phyloP scores from a whole-genome alignment of 1,140 invertebrate genomes.

The Aphidius gifuensis region DNA sequence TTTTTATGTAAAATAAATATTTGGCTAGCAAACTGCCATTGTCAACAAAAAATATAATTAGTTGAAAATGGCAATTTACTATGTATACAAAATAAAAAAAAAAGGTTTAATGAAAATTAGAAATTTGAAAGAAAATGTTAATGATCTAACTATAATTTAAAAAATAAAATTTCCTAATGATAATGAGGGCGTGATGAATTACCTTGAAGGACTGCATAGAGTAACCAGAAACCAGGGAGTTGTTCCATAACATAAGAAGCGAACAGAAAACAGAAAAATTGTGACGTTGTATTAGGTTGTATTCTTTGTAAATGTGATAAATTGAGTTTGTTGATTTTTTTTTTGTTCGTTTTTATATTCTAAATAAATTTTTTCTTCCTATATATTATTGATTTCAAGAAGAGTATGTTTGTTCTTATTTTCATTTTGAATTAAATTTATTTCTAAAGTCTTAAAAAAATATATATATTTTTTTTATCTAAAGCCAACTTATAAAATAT shows the following conservation, averaged over 20 bases:
- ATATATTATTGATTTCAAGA: not conserved
- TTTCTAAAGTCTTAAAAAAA: too few species aligned
- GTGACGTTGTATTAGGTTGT: slow-evolving; percentile 43
- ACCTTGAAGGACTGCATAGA: slow-evolving; percentile 52
- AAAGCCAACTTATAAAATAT: too few species aligned
- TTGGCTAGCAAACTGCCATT: too few species aligned
- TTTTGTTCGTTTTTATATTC: slow-evolving; percentile 1
- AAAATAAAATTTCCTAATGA: slow-evolving; percentile 29
- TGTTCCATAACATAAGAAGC: slow-evolving; percentile 50
- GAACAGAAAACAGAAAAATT: slow-evolving; percentile 49
- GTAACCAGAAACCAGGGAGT: slow-evolving; percentile 48
- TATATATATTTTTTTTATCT: too few species aligned
- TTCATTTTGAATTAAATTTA: too few species aligned
- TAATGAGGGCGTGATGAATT: slow-evolving; percentile 41
- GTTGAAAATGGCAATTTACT: too few species aligned
- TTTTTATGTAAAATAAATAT: too few species aligned
- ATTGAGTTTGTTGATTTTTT: slow-evolving; percentile 15
- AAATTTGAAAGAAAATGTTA: too few species aligned
- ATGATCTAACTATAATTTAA: not conserved
- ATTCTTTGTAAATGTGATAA: slow-evolving; percentile 29
- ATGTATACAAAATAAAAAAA: too few species aligned
- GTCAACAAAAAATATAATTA: too few species aligned
- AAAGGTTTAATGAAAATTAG: too few species aligned
- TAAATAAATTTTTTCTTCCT: not conserved
- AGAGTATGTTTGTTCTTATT: too few species aligned